Evolutionary conservation across 2,113 vertebrate genomes (phyloP), one percentile per base, ranked within the genome.

Genomic region (Oncorhynchus mykiss): DNA sequence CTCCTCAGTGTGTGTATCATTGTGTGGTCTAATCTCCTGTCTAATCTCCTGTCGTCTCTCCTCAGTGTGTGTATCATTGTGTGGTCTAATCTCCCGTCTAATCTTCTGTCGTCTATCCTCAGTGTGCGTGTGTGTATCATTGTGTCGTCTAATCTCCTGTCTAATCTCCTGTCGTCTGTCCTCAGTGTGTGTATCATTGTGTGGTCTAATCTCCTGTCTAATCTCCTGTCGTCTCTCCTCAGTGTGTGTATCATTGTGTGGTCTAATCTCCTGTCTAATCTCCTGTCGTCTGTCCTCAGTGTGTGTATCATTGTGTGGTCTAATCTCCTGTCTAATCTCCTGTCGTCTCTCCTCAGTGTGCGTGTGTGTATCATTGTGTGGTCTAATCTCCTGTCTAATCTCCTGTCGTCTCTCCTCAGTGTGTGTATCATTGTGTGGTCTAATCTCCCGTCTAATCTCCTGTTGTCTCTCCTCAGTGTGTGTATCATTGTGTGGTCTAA

Each of bases 101-200:
- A n/a, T n/a, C n/a, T n/a, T n/a, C 25, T 25, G 25, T 25, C 25
- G 25, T 25, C 25, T 25, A 1, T 25, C 25, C 25, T 25, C 25
- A 25, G 25, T 25, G 31, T 34, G 31, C 1, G 31, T 34, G 31
- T 34, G 27, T 71, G 24, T 74, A 7, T 29, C 25, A 25, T 8
- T 73, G 22, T 79, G 60, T 81, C 2, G 14, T 39, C 5, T 29
- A 29, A 29, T 34, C 66, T 49, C 20, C 67, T 72, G 83, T 86
- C 24, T 78, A 78, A 78, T 84, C 54, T 77, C 25, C 2, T 25
- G 25, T 25, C 25, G 2, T 25, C 25, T 25, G 2, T 25, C 25
- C 25, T 25, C 25, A 25, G 25, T 25, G 25, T 25, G 25, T 25
- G 25, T 25, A 25, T 25, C 25, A 25, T 25, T 25, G 25, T 25